Base-by-base conservation (phyloP, 2,797 vertebrate genomes). In the Telmatherina bonti region DNA sequence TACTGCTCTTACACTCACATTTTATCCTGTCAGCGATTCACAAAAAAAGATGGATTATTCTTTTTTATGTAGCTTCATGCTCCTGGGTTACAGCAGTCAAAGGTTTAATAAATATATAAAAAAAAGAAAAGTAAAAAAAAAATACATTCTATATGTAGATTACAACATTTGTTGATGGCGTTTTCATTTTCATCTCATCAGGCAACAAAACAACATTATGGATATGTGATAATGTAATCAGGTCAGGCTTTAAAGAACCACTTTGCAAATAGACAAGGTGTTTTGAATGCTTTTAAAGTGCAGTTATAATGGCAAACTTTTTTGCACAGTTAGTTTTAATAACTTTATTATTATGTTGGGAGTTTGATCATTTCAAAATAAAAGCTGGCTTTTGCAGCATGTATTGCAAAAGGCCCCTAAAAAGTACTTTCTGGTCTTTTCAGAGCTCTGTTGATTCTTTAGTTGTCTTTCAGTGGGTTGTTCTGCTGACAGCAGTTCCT, bases 171-270 rank as follows among this genome's bases (percentile, higher is more conserved):
- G 22, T 68, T 65, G 66, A 67, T 61, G 49, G 2, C 12, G 18
- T 29, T 31, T 31, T 62, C 59, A 45, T 24, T 45, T 64, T 65
- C 55, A 7, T 71, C 31, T 41, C 76, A 67, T 26, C 41, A 66
- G 52, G 8, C 4, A 13, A 24, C 64, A 68, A 51, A 74, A 65
- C 67, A 72, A 49, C 43, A 72, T 54, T 49, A 58, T n/a, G 24
- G 33, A 24, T 67, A 62, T 33, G 5, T 20, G 62, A 62, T 70
- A 33, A 72, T 60, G 74, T 45, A 83, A 83, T 83, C 80, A 85
- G 65, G 72, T 77, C 70, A 69, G 67, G 30, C 35, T 65, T 18
- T 63, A 24, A 79, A 63, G 51, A 36, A 72, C 68, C 8, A 7
- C 1, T 13, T 67, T 78, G 83, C 62, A 61, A 72, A 82, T 62